These are phyloP conservation scores for Anolis sagrei DNA, from an alignment of 2,113 vertebrate genomes.

Conservation along the genomic window DNA sequence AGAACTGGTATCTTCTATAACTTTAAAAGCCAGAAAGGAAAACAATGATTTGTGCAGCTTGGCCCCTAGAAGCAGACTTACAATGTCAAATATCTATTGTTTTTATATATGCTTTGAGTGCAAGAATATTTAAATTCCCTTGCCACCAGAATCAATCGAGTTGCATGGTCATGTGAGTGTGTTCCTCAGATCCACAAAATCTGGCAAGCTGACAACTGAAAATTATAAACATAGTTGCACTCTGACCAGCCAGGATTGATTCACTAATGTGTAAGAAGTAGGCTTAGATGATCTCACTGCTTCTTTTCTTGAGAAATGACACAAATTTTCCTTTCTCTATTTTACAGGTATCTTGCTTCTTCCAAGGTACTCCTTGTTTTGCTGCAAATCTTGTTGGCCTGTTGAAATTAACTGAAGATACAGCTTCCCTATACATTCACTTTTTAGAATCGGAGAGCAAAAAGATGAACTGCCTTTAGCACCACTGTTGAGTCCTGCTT, in stretches of 20 bases:
- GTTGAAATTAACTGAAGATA: constrained; percentile 81
- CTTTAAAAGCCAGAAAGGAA: background rate
- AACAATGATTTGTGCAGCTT: background rate
- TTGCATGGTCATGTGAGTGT: background rate
- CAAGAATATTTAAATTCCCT: background rate
- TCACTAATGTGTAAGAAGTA: background rate
- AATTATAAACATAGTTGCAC: background rate
- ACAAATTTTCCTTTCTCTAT: constrained; percentile 44
- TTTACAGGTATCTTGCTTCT: constrained; percentile 78
- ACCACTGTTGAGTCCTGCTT: too few species aligned
- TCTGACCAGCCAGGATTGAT: background rate
- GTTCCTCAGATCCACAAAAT: background rate
- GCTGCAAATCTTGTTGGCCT: constrained; percentile 78
- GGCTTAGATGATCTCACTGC: background rate
- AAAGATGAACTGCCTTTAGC: constrained; percentile 3
- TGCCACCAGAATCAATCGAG: background rate
- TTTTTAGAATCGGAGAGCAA: constrained; percentile 72
- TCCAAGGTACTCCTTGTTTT: constrained; percentile 75
- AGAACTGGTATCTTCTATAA: background rate
- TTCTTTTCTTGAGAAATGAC: constrained; percentile 27
- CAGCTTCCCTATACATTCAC: constrained; percentile 75
- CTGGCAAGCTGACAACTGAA: background rate
- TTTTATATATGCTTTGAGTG: background rate
- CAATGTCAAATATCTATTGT: background rate
- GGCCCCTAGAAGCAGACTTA: too few species aligned